These are phyloP conservation scores for Eledona agricola DNA, from an alignment of 2,888 invertebrate genomes.

Conservation along the genomic window DNA sequence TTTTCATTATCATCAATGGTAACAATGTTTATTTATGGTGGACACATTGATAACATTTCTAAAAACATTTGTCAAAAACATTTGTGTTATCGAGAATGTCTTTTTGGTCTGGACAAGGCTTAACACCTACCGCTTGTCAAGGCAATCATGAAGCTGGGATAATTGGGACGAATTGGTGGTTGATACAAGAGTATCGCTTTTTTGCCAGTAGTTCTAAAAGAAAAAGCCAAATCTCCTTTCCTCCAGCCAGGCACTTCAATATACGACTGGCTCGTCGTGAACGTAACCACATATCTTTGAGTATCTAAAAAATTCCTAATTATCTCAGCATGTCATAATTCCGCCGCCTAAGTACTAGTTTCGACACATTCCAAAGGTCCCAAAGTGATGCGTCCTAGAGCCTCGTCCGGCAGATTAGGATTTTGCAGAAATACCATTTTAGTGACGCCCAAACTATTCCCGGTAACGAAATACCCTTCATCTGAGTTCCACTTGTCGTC, in stretches of 20 bases:
- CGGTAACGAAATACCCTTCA: slow-evolving; percentile 83
- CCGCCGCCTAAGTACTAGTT: slow-evolving; percentile 80
- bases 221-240: slow-evolving; percentile 91
- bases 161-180: slow-evolving; percentile 86
- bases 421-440: slow-evolving; percentile 92
- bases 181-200: slow-evolving; percentile 91
- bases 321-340: slow-evolving; percentile 7
- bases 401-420: slow-evolving; percentile 81
- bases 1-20: no score
- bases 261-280: slow-evolving; percentile 91
- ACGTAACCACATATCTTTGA: slow-evolving; percentile 91
- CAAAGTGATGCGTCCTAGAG: slow-evolving; percentile 86
- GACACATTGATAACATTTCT: no score
- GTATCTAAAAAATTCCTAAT: slow-evolving; percentile 71
- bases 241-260: slow-evolving; percentile 94
- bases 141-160: slow-evolving; percentile 92
- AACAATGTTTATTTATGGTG: no score
- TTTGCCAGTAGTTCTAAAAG: slow-evolving; percentile 90
- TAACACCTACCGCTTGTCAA: slow-evolving; percentile 76
- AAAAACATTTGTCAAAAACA: no score
- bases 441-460: slow-evolving; percentile 86
- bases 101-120: no score
- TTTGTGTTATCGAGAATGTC: no score
- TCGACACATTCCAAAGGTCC: slow-evolving; percentile 94
- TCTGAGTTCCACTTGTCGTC: slow-evolving; percentile 90